These are phyloP conservation scores for Acrossocheilus fasciatus DNA, from an alignment of 2,797 vertebrate species.

Conservation along the genomic window DNA sequence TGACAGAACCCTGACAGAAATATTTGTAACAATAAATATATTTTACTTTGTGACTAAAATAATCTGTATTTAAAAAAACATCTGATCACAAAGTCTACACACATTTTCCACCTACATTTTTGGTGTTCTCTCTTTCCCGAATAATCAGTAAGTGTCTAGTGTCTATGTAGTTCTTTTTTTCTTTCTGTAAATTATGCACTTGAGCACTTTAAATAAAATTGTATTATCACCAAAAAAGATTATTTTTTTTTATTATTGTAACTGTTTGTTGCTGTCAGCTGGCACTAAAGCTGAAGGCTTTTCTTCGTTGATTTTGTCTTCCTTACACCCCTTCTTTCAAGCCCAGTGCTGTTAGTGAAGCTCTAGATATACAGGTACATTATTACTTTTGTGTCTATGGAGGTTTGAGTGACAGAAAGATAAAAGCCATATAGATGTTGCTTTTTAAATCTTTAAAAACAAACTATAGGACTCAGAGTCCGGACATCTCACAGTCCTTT, in stretches of 20 bases:
- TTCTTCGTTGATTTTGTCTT: conserved; percentile 19
- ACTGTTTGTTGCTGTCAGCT: neutral
- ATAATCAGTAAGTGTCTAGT: neutral
- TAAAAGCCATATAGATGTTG: conserved; percentile 47
- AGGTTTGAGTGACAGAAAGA: conserved; percentile 34
- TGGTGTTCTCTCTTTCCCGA: neutral
- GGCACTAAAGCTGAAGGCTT: neutral
- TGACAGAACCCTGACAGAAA: too few species aligned
- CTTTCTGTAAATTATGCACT: neutral
- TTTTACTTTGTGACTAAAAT: neutral
- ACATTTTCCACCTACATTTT: neutral
- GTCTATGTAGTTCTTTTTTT: too few species aligned
- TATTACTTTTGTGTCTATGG: conserved; percentile 31
- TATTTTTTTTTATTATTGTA: too few species aligned
- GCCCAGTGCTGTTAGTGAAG: conserved; percentile 5
- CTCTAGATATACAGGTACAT: neutral
- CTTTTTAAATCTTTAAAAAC: conserved; percentile 45
- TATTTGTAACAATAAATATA: neutral
- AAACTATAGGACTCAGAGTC: conserved; percentile 52
- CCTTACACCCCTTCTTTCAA: conserved; percentile 8
- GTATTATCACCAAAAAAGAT: neutral
- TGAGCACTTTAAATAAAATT: neutral
- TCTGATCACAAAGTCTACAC: neutral
- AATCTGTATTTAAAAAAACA: neutral
- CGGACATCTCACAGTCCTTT: conserved; percentile 69